These are phyloP conservation scores for Pelosia muscerda DNA, from an alignment of 2,888 invertebrate species.

Conservation along the genomic window DNA sequence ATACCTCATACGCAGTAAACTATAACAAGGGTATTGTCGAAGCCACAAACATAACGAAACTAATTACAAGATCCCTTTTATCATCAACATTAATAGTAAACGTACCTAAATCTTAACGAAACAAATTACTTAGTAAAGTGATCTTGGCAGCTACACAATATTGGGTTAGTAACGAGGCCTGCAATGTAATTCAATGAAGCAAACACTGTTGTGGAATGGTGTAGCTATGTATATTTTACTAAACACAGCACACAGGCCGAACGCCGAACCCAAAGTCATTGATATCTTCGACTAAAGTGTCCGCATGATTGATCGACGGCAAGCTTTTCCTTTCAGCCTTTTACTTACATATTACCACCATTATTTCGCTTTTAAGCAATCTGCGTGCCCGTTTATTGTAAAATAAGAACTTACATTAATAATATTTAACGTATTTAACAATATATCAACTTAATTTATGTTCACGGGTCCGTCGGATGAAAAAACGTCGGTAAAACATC, in stretches of 20 bases:
- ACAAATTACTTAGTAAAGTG: slow-evolving; percentile 52
- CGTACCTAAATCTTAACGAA: slow-evolving; percentile 46
- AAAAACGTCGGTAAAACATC: no score
- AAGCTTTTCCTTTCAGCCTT: slow-evolving; percentile 55
- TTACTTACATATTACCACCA: slow-evolving; percentile 54
- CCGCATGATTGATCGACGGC: slow-evolving; percentile 72
- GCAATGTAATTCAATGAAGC: slow-evolving; percentile 58
- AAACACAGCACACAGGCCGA: slow-evolving; percentile 29
- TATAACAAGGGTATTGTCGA: slow-evolving; percentile 25
- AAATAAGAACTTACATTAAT: slow-evolving; percentile 11
- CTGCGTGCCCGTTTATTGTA: slow-evolving; percentile 39
- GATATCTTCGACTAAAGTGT: slow-evolving; percentile 65
- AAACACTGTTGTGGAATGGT: slow-evolving; percentile 43
- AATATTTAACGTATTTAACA: background rate
- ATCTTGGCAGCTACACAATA: slow-evolving; percentile 48
- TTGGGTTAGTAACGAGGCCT: slow-evolving; percentile 45
- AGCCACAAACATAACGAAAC: slow-evolving; percentile 27
- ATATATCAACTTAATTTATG: background rate
- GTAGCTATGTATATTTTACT: slow-evolving; percentile 29
- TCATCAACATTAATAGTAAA: slow-evolving; percentile 41
- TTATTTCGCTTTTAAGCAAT: slow-evolving; percentile 61
- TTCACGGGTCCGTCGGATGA: no score
- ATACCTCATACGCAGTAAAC: slow-evolving; percentile 21
- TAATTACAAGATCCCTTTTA: slow-evolving; percentile 35
- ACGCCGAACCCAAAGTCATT: slow-evolving; percentile 51